Conservation (phyloP, 2,113 vertebrate species). For the Dicentrarchus labrax region DNA sequence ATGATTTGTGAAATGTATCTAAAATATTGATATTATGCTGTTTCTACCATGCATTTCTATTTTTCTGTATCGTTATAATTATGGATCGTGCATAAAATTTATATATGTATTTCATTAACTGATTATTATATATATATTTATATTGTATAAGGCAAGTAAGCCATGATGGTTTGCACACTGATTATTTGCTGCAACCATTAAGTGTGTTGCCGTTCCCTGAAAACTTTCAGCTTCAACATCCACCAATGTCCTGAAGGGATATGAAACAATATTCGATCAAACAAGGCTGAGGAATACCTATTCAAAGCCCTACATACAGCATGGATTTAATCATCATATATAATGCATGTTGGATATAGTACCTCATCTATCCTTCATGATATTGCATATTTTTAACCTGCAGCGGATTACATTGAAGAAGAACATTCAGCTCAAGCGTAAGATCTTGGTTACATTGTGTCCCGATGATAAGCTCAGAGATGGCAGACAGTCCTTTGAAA, state of each 20-base stretch:
- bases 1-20: no score
- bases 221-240: neutral
- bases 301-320: neutral
- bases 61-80: no score
- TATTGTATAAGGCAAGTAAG: no score
- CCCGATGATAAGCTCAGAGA: conserved; percentile 45
- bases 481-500: conserved; percentile 47
- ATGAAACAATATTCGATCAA: neutral
- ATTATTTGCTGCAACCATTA: neutral
- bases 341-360: conserved; percentile 18
- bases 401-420: neutral
- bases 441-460: conserved; percentile 38
- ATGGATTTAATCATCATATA: conserved; percentile 1
- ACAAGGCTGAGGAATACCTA: neutral
- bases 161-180: no score
- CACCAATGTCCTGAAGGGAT: neutral
- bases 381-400: conserved; percentile 37
- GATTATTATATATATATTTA: no score
- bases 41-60: no score
- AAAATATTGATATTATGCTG: no score
- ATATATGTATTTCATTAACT: no score
- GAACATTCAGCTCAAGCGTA: conserved; percentile 13
- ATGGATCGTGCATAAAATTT: no score
- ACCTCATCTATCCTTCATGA: conserved; percentile 37
- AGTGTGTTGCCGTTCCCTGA: neutral